These are phyloP conservation scores for Silurus lanzhouensis DNA, from an alignment of 2,797 vertebrate species.

Conservation along the genomic window DNA sequence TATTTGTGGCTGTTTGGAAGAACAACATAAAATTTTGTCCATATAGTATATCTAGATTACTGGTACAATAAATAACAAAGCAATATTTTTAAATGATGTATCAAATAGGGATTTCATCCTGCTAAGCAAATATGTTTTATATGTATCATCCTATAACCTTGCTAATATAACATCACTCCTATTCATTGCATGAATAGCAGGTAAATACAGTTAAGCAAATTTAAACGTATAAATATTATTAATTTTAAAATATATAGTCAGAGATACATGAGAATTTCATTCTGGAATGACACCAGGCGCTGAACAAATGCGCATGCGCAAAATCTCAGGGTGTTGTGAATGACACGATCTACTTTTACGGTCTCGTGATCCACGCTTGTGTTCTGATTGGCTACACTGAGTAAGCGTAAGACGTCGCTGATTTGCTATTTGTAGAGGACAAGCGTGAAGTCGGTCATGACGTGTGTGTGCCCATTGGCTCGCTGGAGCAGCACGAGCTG, in stretches of 20 bases:
- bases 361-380: not conserved
- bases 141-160: no score
- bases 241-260: not conserved
- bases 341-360: not conserved
- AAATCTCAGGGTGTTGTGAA: not conserved
- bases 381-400: slow-evolving; percentile 45
- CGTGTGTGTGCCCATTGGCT: slow-evolving; percentile 45
- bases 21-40: no score
- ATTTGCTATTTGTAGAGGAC: slow-evolving; percentile 33
- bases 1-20: no score
- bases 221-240: not conserved
- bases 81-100: no score
- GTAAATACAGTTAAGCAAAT: no score
- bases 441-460: not conserved
- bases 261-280: no score
- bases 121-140: no score
- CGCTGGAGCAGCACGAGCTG: not conserved
- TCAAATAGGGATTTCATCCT: no score
- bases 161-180: no score
- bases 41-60: no score
- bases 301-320: not conserved
- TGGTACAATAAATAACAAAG: no score
- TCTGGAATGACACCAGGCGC: no score
- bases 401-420: not conserved
- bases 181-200: not conserved